phyloP scores from a whole-genome alignment of 2,888 invertebrate genomes.

The Pheosia tremula region DNA sequence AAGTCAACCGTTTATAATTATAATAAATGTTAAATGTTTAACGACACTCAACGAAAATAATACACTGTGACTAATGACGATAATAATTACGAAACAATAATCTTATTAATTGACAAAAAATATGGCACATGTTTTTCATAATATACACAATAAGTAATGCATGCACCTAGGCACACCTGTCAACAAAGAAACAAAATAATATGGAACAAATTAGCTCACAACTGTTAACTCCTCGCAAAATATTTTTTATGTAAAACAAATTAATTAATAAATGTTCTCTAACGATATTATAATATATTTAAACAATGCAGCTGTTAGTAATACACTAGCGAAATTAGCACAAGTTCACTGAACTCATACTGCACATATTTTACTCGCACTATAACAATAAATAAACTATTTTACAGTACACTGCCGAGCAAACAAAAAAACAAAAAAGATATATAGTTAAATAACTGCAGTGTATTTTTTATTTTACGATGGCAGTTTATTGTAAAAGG shows the following conservation, averaged over 20 bases:
- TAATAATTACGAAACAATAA: slow-evolving; percentile 2
- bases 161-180: too few species aligned
- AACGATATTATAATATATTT: neutral
- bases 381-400: slow-evolving; percentile 20
- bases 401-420: slow-evolving; percentile 21
- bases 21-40: slow-evolving; percentile 9
- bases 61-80: slow-evolving; percentile 25
- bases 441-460: neutral
- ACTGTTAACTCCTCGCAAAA: neutral
- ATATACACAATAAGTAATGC: too few species aligned
- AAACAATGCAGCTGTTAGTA: neutral
- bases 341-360: slow-evolving; percentile 14
- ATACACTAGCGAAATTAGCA: neutral
- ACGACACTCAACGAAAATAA: slow-evolving; percentile 4
- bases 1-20: slow-evolving; percentile 31
- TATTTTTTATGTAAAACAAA: neutral
- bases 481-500: slow-evolving; percentile 17
- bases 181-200: too few species aligned
- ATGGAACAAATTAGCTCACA: too few species aligned
- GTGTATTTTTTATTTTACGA: neutral
- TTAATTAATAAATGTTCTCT: neutral
- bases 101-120: neutral
- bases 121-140: neutral
- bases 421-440: neutral
- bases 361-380: slow-evolving; percentile 33